Conservation (phyloP, 92 coral and sea anemone genomes). For the Zoanthus sociatus region DNA sequence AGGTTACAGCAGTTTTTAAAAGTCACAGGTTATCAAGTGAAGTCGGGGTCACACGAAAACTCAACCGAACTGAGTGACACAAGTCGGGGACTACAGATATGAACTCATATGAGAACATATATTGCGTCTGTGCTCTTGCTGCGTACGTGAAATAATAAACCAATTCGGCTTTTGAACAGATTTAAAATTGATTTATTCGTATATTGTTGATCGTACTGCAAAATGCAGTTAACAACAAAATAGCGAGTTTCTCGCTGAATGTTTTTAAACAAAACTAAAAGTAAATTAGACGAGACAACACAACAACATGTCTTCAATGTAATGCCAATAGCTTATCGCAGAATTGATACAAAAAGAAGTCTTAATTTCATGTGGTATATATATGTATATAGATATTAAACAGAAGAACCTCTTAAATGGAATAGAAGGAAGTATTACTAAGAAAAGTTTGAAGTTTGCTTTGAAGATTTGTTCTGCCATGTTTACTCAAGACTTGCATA, state of each 20-base stretch:
- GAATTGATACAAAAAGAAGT: background rate
- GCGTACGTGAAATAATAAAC: background rate
- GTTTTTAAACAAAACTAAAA: background rate
- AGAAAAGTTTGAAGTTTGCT: background rate
- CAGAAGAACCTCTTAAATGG: background rate
- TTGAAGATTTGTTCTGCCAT: background rate
- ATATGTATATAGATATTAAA: background rate
- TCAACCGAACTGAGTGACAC: background rate
- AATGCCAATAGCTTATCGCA: background rate
- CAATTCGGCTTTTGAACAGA: background rate
- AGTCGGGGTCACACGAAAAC: constrained; percentile 9
- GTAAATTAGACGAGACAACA: background rate
- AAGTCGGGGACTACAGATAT: background rate
- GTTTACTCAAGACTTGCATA: constrained; percentile 1
- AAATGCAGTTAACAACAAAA: background rate
- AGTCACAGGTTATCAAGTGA: background rate
- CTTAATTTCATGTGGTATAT: background rate
- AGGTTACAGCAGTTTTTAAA: background rate
- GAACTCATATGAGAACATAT: background rate
- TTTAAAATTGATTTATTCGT: background rate
- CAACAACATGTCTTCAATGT: background rate
- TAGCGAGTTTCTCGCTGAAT: background rate
- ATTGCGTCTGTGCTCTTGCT: background rate
- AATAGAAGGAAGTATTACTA: background rate
- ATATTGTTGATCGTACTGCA: background rate